phyloP scores from a whole-genome alignment of 23 tunicate species.

The Styela plicata region DNA sequence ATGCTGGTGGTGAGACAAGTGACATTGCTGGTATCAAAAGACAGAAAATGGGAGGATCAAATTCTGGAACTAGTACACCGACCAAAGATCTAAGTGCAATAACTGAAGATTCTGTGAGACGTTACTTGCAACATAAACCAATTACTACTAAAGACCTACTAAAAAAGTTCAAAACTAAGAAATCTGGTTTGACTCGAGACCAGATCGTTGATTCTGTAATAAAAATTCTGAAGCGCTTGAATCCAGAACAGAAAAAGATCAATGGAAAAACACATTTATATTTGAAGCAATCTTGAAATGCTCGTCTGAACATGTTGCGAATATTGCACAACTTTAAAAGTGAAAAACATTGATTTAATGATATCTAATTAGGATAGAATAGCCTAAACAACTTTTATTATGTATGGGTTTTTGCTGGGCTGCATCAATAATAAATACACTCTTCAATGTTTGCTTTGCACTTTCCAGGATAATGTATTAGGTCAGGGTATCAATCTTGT shows the following conservation, averaged over 20 bases:
- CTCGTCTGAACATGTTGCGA: too few relatives aligned
- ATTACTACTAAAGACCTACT: conserved; percentile 80
- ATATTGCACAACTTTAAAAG: too few relatives aligned
- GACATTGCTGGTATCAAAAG: conserved; percentile 35
- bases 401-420: too few relatives aligned
- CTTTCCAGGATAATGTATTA: too few relatives aligned
- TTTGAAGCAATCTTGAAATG: conserved; percentile 30
- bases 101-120: conserved; percentile 68
- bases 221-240: conserved; percentile 49
- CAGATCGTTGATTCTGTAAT: conserved; percentile 67
- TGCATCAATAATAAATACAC: too few relatives aligned
- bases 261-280: conserved; percentile 81
- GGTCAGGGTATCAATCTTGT: too few relatives aligned
- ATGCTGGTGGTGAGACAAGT: conserved; percentile 30
- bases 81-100: conserved; percentile 32
- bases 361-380: too few relatives aligned
- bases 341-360: too few relatives aligned
- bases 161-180: conserved; percentile 80
- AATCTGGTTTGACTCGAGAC: conserved; percentile 66
- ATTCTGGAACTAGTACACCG: conserved; percentile 46
- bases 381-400: too few relatives aligned
- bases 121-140: conserved; percentile 74
- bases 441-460: too few relatives aligned
- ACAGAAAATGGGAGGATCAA: conserved; percentile 33
- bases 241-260: conserved; percentile 64